phyloP scores from a whole-genome alignment of 1,140 invertebrate species.

The Heliothis virescens region DNA sequence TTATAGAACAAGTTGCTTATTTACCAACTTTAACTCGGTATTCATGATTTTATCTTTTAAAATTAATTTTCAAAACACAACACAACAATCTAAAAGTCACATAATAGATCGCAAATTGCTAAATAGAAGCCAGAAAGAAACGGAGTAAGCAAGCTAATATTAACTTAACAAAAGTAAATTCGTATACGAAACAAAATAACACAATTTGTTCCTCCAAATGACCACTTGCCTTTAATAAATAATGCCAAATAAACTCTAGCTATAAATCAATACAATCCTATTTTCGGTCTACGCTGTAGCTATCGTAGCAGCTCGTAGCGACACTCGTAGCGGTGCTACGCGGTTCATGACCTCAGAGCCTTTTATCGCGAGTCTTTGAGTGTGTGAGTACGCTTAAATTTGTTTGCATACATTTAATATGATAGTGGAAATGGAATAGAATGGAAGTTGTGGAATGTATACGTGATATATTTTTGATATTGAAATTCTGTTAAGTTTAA shows the following conservation, averaged over 20 bases:
- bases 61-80: too few relatives aligned
- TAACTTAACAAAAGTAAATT: too few relatives aligned
- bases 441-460: not conserved
- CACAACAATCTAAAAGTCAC: too few relatives aligned
- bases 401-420: constrained; percentile 40
- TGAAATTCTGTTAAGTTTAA: not conserved
- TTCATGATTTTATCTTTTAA: too few relatives aligned
- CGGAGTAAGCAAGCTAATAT: too few relatives aligned
- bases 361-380: constrained; percentile 39
- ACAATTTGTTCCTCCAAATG: not conserved
- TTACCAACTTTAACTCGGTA: too few relatives aligned
- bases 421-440: constrained; percentile 23
- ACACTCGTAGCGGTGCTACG: constrained; percentile 34
- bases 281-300: constrained; percentile 26
- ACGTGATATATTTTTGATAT: not conserved
- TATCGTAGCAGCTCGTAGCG: constrained; percentile 42
- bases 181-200: too few relatives aligned
- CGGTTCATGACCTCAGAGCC: constrained; percentile 38
- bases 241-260: constrained; percentile 26
- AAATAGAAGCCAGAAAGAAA: too few relatives aligned
- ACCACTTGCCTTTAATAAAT: constrained; percentile 25
- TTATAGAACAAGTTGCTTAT: too few relatives aligned
- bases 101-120: too few relatives aligned
- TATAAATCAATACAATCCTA: constrained; percentile 43
- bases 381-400: constrained; percentile 34